phyloP scores from a whole-genome alignment of 2,113 vertebrate species.

The Hippopotamus amphibius region DNA sequence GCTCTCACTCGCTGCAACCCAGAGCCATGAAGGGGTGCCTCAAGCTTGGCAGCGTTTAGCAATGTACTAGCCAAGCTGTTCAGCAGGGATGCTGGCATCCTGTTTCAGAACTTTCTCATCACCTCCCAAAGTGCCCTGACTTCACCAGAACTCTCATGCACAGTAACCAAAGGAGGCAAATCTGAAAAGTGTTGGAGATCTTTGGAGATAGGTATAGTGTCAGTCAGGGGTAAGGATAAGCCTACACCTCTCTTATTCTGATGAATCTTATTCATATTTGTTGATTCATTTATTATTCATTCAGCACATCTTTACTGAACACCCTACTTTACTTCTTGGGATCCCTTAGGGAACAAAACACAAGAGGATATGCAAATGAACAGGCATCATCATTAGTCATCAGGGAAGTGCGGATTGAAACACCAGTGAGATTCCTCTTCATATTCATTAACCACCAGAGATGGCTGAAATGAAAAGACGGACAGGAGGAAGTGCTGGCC shows the following conservation, averaged over 20 bases:
- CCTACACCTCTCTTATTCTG: neutral
- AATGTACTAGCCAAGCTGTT: neutral
- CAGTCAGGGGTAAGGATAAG: neutral
- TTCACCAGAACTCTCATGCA: neutral
- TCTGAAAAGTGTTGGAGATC: neutral
- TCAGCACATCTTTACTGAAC: neutral
- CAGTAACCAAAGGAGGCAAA: neutral
- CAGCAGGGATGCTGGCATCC: neutral
- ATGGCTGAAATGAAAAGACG: neutral
- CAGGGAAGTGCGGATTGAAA: neutral
- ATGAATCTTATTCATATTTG: neutral
- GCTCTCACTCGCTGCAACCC: neutral
- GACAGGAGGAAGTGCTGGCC: neutral
- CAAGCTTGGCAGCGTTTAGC: neutral
- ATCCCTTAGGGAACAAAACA: neutral
- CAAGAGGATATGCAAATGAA: neutral
- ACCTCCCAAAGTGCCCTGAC: neutral
- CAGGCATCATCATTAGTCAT: neutral
- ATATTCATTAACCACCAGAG: neutral
- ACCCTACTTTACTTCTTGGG: neutral
- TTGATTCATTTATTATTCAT: neutral
- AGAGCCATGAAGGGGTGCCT: neutral
- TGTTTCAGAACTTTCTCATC: neutral
- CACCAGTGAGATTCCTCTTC: neutral
- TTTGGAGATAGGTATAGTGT: neutral